phyloP scores from a whole-genome alignment of 2,888 invertebrate genomes.

The Platerodrilus igneus region DNA sequence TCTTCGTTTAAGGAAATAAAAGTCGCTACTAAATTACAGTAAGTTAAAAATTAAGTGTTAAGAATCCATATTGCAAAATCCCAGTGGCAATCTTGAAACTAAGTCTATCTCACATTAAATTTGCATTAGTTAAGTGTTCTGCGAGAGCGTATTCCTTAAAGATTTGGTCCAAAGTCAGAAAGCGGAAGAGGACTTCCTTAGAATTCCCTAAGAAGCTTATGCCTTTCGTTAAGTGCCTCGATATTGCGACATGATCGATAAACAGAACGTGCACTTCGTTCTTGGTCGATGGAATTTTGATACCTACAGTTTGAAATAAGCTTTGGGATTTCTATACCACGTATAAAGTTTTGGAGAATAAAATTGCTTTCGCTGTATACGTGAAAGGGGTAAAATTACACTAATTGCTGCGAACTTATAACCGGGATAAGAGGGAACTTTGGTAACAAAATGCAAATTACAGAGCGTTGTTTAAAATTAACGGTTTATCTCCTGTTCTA shows the following conservation, averaged over 20 bases:
- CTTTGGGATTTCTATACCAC: neutral
- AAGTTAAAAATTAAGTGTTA: conserved; percentile 29
- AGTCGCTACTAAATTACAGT: conserved; percentile 23
- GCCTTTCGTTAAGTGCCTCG: conserved; percentile 44
- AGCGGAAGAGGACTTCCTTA: conserved; percentile 40
- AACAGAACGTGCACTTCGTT: conserved; percentile 35
- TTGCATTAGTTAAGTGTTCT: conserved; percentile 51
- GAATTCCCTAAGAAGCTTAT: conserved; percentile 49
- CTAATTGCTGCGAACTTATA: conserved; percentile 2
- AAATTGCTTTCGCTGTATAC: conserved; percentile 3
- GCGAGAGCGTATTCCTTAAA: conserved; percentile 36
- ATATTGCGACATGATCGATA: conserved; percentile 47
- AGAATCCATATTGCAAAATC: conserved; percentile 30
- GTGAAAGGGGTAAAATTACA: neutral
- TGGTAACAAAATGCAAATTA: no score
- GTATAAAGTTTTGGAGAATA: conserved; percentile 3
- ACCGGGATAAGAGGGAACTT: neutral
- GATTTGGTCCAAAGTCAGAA: conserved; percentile 39
- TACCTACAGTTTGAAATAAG: conserved; percentile 15
- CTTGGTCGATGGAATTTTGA: conserved; percentile 23
- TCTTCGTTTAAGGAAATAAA: conserved; percentile 24
- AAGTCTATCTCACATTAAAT: conserved; percentile 48
- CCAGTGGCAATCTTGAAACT: conserved; percentile 31
- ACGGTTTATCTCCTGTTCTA: no score
- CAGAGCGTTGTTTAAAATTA: no score